Percentiles rank a stretch among this genome's conserved stretches.
These are phyloP conservation scores for Drosophila lacicola DNA, from an alignment of 2,888 invertebrate species.

Conservation along the genomic window DNA sequence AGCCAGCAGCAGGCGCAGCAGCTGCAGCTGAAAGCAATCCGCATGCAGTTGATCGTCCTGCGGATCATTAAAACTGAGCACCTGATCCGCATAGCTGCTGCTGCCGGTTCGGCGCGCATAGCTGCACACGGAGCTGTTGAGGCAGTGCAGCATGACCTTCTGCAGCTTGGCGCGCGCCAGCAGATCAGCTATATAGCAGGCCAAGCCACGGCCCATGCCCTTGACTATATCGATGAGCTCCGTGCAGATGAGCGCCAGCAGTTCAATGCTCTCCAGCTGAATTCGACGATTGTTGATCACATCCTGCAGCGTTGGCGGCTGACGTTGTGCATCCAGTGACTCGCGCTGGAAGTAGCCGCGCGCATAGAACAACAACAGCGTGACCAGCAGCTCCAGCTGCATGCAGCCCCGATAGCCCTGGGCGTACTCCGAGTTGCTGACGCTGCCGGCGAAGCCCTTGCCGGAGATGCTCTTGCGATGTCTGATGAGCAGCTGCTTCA, in stretches of 20 bases:
- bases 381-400: constrained; percentile 91
- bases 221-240: constrained; percentile 91
- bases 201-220: constrained; percentile 91
- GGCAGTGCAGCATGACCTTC: constrained; percentile 92
- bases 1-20: constrained; percentile 89
- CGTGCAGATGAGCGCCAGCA: constrained; percentile 89
- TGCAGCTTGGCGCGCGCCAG: constrained; percentile 92
- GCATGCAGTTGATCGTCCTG: constrained; percentile 87
- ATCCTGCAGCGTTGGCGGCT: constrained; percentile 89
- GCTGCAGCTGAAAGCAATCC: constrained; percentile 89
- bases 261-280: constrained; percentile 91
- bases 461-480: constrained; percentile 93
- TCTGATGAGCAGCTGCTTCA: constrained; percentile 85
- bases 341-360: constrained; percentile 88
- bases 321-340: constrained; percentile 75
- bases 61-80: constrained; percentile 90
- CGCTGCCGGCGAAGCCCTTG: constrained; percentile 88
- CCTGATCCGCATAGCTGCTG: constrained; percentile 90
- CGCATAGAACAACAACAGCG: constrained; percentile 92
- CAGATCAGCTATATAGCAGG: constrained; percentile 91
- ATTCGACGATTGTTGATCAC: constrained; percentile 91
- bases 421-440: constrained; percentile 88
- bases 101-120: constrained; percentile 53
- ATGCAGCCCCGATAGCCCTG: constrained; percentile 91
- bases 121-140: constrained; percentile 89